Evolutionary conservation across 2,797 vertebrate genomes (phyloP).

Genomic region (Emydoidea blandingii): DNA sequence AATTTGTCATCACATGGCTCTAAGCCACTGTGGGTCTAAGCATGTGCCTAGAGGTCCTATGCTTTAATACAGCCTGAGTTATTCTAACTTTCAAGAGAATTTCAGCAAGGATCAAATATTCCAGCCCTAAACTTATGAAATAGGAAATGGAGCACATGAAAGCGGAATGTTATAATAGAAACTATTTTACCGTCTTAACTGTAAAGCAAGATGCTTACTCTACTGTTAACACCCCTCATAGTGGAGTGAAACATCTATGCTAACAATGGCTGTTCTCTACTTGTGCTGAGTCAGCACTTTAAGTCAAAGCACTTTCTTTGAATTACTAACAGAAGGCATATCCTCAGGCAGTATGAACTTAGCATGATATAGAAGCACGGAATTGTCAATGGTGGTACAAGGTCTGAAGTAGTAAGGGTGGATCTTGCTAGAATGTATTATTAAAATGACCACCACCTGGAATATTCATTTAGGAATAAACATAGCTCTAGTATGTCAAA

Average conservation of each 20-base stretch:
- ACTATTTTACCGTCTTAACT: not conserved
- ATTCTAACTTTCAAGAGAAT: not conserved
- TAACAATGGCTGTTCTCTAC: not conserved
- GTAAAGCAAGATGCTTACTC: no score
- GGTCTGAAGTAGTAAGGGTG: not conserved
- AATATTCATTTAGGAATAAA: not conserved
- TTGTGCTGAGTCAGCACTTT: not conserved
- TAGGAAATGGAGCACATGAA: not conserved
- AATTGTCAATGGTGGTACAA: not conserved
- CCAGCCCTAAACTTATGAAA: not conserved
- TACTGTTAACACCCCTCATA: not conserved
- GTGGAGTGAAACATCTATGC: accelerated
- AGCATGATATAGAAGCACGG: not conserved
- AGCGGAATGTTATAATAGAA: not conserved
- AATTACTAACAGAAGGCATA: not conserved
- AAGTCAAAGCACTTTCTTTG: not conserved
- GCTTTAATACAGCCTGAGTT: not conserved
- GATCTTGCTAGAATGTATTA: not conserved
- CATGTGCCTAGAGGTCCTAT: no score
- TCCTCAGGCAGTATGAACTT: not conserved
- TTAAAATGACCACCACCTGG: not conserved
- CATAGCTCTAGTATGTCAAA: accelerated
- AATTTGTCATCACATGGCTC: no score
- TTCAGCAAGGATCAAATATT: not conserved
- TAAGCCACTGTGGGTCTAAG: no score